Evolutionary conservation across 2,888 invertebrate genomes (phyloP).

Genomic region (Torymus tubicola): DNA sequence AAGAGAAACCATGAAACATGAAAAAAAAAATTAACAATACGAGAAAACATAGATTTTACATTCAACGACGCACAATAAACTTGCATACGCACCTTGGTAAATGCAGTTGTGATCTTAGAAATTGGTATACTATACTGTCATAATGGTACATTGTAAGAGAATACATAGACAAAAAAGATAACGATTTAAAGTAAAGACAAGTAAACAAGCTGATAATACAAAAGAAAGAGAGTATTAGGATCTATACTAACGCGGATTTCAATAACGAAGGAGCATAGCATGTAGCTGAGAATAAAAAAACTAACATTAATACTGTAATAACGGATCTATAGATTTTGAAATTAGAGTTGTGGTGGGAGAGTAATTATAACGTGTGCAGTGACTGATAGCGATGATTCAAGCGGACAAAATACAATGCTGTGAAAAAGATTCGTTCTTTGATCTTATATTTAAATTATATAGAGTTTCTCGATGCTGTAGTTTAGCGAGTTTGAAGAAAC

Average conservation of each 20-base stretch:
- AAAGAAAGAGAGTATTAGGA: conserved; percentile 43
- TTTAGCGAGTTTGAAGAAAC: background rate
- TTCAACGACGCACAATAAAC: conserved; percentile 75
- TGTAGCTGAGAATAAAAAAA: conserved; percentile 14
- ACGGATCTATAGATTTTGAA: conserved; percentile 35
- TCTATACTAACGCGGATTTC: conserved; percentile 41
- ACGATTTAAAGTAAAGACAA: conserved; percentile 9
- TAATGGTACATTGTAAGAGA: conserved; percentile 42
- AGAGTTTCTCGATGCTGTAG: conserved; percentile 19
- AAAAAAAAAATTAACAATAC: conserved; percentile 24
- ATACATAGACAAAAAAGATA: conserved; percentile 38
- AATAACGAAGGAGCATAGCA: conserved; percentile 29
- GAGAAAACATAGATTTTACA: conserved; percentile 62
- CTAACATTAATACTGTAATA: conserved; percentile 22
- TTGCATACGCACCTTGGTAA: conserved; percentile 74
- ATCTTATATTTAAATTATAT: background rate
- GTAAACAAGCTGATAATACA: conserved; percentile 40
- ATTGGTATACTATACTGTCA: conserved; percentile 51
- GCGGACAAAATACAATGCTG: conserved; percentile 23
- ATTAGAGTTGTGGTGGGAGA: conserved; percentile 21
- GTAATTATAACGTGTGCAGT: background rate
- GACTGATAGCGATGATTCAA: conserved; percentile 32
- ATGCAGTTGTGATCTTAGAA: conserved; percentile 73
- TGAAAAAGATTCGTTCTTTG: conserved; percentile 31
- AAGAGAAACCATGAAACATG: conserved; percentile 48